Conservation (phyloP, 1,140 invertebrate genomes). For the Plectrocnemia conspersa region DNA sequence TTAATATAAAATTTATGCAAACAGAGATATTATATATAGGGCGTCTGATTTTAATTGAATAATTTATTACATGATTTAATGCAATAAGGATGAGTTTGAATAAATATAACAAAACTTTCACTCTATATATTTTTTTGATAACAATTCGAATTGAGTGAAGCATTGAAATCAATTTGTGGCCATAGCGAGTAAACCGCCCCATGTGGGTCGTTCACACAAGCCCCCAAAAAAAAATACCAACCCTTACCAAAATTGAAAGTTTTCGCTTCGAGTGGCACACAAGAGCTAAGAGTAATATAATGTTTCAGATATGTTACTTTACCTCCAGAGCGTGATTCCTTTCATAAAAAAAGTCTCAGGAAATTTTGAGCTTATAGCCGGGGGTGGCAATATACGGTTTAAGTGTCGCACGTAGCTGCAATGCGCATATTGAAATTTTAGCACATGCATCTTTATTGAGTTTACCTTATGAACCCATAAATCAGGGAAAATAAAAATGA, state of each 20-base stretch:
- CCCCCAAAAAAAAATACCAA: conserved; percentile 1
- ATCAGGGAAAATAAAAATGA: conserved; percentile 18
- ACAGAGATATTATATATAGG: too few species aligned
- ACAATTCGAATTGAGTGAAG: neutral
- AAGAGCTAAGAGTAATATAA: conserved; percentile 17
- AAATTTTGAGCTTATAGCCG: neutral
- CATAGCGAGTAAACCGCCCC: conserved; percentile 9
- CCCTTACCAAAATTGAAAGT: conserved; percentile 2
- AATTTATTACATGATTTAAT: too few species aligned
- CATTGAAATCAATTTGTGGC: conserved; percentile 18
- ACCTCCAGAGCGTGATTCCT: neutral
- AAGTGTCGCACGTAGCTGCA: too few species aligned
- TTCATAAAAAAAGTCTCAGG: conserved; percentile 1
- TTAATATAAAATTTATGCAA: too few species aligned
- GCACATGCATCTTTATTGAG: conserved; percentile 4
- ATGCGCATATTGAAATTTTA: neutral
- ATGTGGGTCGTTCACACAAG: conserved; percentile 2
- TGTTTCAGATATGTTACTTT: conserved; percentile 16
- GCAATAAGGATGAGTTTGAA: neutral
- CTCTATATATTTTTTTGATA: conserved; percentile 5
- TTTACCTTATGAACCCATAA: too few species aligned
- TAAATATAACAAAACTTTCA: conserved; percentile 1
- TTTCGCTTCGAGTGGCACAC: conserved; percentile 1
- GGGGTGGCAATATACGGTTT: too few species aligned
- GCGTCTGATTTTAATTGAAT: too few species aligned